Evolutionary conservation across 2,113 vertebrate species (phyloP).

Genomic region (Poeciliopsis occidentalis): DNA sequence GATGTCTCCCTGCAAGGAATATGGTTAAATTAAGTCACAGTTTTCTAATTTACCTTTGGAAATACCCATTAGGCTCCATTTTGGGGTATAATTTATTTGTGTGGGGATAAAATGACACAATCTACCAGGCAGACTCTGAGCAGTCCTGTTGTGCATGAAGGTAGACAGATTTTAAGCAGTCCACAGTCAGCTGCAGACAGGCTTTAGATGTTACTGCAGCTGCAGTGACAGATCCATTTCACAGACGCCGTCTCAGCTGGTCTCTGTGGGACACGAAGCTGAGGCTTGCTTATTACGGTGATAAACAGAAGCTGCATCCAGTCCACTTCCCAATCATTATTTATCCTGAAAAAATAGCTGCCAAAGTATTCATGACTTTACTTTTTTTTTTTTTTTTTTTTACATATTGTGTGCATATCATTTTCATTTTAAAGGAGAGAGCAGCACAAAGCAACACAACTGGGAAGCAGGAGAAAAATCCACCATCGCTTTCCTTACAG

Average conservation of each 20-base stretch:
- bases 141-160: neutral
- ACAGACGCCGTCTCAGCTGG: neutral
- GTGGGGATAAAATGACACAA: neutral
- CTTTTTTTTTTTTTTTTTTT: too few species aligned
- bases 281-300: neutral
- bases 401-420: too few species aligned
- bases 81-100: neutral
- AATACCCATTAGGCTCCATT: neutral
- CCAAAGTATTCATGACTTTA: too few species aligned
- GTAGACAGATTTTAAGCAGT: neutral
- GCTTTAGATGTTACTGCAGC: too few species aligned
- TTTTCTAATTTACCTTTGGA: neutral
- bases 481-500: too few species aligned
- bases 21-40: neutral
- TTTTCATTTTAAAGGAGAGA: too few species aligned
- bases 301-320: neutral
- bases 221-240: neutral
- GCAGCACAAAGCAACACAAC: too few species aligned
- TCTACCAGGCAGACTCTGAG: too few species aligned
- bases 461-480: too few species aligned
- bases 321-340: neutral
- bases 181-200: too few species aligned
- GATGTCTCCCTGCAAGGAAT: neutral
- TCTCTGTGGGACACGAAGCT: neutral
- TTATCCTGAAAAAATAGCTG: too few species aligned